Evolutionary conservation across 2,888 invertebrate species (phyloP), one percentile per base, ranked within the genome.

Genomic region (Meiosimyza decipiens): DNA sequence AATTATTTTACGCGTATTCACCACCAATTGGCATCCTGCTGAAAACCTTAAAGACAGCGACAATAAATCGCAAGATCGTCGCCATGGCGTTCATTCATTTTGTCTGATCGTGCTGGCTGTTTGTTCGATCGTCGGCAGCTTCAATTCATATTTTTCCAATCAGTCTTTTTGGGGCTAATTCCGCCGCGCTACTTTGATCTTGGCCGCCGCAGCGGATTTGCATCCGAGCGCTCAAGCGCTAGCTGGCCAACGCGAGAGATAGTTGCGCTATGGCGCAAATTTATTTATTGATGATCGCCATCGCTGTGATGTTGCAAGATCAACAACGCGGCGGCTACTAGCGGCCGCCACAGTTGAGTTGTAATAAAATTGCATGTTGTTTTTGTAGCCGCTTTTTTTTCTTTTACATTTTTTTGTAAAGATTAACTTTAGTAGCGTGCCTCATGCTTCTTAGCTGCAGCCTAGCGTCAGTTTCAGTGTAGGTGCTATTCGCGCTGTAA

Each of bases 311-410:
- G 55, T 70, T 13, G 68, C 69, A 74, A 80, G 79, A 57, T 51
- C 52, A 28, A 16, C 60, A 66, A 28, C 77, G 82, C 82, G 79
- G 79, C 77, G 78, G 82, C 82, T 78, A 79, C 74, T 73, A 74
- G 75, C 77, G 73, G 82, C 77, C 78, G 79, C 74, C 79, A 73
- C 69, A 78, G 73, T 69, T 55, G 67, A 54, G 68, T 64, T 63
- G 72, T 68, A 63, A 54, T 68, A 57, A 50, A 60, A 59, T 18
- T 18, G 28, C 22, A 22, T 59, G 16, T 59, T 59, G 59, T 13
- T 40, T 1, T 62, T 15, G n/a, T 33, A n/a, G 11, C 6, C 9
- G 1, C 9, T 40, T 40, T 40, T 40, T 40, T 7, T 40, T 7
- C 1, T 1, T 40, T 40, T 40, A 9, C 1, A 9, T 7, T 52